phyloP scores from a whole-genome alignment of 2,113 vertebrate species.

The Pterophyllum scalare region DNA sequence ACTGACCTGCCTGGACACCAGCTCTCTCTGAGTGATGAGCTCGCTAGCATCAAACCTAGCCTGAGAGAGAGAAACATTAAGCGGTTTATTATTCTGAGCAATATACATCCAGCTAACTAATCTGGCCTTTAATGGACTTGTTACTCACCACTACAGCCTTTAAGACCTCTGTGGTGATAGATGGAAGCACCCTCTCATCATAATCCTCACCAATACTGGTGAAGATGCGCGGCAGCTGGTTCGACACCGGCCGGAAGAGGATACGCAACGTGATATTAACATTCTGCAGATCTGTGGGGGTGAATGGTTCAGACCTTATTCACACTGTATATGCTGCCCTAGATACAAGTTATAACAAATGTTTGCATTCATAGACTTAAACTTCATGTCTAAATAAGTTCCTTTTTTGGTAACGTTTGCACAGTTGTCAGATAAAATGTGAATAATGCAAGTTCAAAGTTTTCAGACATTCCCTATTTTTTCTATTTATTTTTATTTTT shows the following conservation, averaged over 20 bases:
- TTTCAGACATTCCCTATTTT: background rate
- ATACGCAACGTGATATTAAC: constrained; percentile 97
- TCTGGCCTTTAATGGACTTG: background rate
- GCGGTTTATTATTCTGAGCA: background rate
- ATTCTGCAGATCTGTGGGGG: constrained; percentile 92
- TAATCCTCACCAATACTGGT: constrained; percentile 98
- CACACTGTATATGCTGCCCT: background rate
- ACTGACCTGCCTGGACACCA: constrained; percentile 95
- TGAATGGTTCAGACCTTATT: background rate
- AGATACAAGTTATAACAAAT: background rate
- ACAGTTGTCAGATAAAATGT: background rate
- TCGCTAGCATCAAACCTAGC: constrained; percentile 98
- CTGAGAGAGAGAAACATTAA: constrained; percentile 68
- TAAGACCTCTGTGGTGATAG: constrained; percentile 87
- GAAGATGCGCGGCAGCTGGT: constrained; percentile 92
- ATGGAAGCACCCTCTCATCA: constrained; percentile 94
- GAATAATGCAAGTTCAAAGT: background rate
- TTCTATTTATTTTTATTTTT: no score
- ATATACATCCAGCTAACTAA: background rate
- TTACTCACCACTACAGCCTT: constrained; percentile 82
- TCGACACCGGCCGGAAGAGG: constrained; percentile 90
- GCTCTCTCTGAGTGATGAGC: constrained; percentile 96
- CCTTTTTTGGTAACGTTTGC: background rate
- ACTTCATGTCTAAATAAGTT: background rate
- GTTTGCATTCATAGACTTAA: background rate